Evolutionary conservation across 2,888 invertebrate species (phyloP), one percentile per base, ranked within the genome.

Genomic region (Unio delphinus): DNA sequence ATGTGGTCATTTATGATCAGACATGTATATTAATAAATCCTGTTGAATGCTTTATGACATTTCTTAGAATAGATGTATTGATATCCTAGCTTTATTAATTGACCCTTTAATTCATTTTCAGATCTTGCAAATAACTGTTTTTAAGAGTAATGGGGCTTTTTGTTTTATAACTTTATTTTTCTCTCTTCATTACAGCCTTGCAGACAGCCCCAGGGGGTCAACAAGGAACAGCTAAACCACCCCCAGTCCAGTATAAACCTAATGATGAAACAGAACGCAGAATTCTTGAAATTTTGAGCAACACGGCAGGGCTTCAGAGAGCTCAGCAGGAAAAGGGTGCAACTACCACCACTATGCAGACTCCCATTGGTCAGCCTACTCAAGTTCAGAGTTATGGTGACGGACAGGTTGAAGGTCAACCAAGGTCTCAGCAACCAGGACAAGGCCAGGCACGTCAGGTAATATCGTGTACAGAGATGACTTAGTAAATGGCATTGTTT

Each of bases 221-320:
- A 20, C 70, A 73, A 20, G 60, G 72, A 3, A 66, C 73, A 8
- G 75, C 75, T 34, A 74, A 76, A 26, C 78, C 81, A 23, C 81
- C 84, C 45, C 83, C 84, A 1, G 75, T 81, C 60, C 79, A 79
- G 64, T 82, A 82, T 67, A 84, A 84, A 64, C 86, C 86, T 3
- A 84, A 86, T 75, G 85, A 85, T 57, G 87, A 87, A 70, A 87
- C 87, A 15, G 87, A 87, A 58, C 70, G 86, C 60, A 72, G 87
- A 56, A 87, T 87, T 20, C 78, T 87, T 74, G 87, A 86, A 69
- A 87, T 87, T 28, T 78, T 87, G 28, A 86, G 81, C 64, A 82
- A 80, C 8, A 79, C 80, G 17, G 77, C 77, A 55, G 78, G 75
- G 28, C 71, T 76, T 70, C 74, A 74, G 61, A 64, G 77, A 20